phyloP scores from a whole-genome alignment of 2,113 vertebrate species.

The Lota lota region DNA sequence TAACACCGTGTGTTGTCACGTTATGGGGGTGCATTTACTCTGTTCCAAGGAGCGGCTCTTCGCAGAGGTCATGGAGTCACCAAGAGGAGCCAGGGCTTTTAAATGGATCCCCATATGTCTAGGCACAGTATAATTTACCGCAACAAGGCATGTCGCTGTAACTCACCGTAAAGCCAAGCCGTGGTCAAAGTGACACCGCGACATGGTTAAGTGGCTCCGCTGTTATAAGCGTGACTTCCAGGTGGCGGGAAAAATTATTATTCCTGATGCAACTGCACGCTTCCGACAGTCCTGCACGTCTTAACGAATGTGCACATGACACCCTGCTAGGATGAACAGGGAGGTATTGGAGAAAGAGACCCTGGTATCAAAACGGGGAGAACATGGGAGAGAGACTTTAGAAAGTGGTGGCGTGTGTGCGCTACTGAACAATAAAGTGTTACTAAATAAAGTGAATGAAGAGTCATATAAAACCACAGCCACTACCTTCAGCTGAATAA shows the following conservation, averaged over 20 bases:
- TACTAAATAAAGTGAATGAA: no score
- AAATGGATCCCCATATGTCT: conserved; percentile 29
- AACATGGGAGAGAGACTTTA: no score
- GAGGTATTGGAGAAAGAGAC: no score
- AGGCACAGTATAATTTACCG: conserved; percentile 26
- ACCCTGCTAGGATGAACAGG: conserved; percentile 1
- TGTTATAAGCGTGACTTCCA: conserved; percentile 42
- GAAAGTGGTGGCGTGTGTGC: no score
- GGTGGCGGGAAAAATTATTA: conserved; percentile 37
- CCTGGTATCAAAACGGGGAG: no score
- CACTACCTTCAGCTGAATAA: no score
- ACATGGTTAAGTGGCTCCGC: conserved; percentile 2
- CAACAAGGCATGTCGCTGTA: conserved; percentile 22
- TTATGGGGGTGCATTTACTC: background rate
- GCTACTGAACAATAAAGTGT: no score
- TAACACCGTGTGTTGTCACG: no score
- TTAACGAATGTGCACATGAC: conserved; percentile 31
- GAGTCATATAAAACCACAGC: no score
- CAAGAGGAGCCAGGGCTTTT: conserved; percentile 3
- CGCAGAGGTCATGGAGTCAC: conserved; percentile 9
- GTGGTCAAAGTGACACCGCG: conserved; percentile 1
- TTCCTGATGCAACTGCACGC: conserved; percentile 35
- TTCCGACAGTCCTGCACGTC: conserved; percentile 45
- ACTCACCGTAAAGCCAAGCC: background rate
- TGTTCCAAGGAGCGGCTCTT: background rate